A percentile compares a stretch with the other conserved stretches of the same genome.
Evolutionary conservation across 2,888 invertebrate species (phyloP).

Genomic region (Parelbella ahira): DNA sequence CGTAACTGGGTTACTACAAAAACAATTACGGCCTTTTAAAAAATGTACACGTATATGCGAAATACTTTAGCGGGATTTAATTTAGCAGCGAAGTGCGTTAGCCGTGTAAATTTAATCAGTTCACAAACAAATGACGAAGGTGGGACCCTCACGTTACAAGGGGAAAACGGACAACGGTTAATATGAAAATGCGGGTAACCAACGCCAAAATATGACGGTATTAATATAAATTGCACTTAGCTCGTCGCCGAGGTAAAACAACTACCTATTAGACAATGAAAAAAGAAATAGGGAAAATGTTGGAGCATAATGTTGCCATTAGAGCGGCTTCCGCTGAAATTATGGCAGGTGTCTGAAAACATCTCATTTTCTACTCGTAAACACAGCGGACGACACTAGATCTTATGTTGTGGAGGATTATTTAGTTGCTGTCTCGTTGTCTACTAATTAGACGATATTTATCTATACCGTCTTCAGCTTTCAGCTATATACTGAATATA

Average conservation of each 20-base stretch:
- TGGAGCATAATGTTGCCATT: conserved; percentile 35
- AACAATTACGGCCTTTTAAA: conserved; percentile 10
- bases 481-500: too few relatives aligned
- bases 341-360: conserved; percentile 21
- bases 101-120: conserved; percentile 73
- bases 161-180: conserved; percentile 61
- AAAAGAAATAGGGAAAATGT: conserved; percentile 34
- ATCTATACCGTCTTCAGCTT: too few relatives aligned
- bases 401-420: background rate
- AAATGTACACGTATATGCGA: conserved; percentile 4
- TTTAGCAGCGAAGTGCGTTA: conserved; percentile 55
- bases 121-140: conserved; percentile 73
- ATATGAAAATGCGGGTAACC: conserved; percentile 74
- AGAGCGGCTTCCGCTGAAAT: conserved; percentile 32
- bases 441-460: conserved; percentile 1
- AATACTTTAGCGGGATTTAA: conserved; percentile 41
- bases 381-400: conserved; percentile 8
- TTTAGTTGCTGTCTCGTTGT: background rate
- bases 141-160: conserved; percentile 65
- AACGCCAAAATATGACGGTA: conserved; percentile 71
- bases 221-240: conserved; percentile 76
- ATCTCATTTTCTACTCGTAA: conserved; percentile 17
- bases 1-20: conserved; percentile 5
- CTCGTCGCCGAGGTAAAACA: conserved; percentile 55
- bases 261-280: conserved; percentile 38